phyloP scores from a whole-genome alignment of 1,140 invertebrate species.

The Anoplophora glabripennis region DNA sequence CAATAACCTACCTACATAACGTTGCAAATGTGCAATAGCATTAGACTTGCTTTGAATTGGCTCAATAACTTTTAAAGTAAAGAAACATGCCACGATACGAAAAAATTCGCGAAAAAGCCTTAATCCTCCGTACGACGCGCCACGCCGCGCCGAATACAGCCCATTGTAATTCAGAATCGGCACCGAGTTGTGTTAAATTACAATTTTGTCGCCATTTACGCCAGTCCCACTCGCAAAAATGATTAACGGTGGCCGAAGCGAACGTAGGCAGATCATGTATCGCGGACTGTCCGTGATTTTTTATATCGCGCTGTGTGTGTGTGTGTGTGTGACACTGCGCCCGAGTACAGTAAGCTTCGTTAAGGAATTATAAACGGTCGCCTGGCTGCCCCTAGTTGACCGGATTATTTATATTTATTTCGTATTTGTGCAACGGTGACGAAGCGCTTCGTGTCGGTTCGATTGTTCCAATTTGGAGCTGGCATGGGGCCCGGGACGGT shows the following conservation, averaged over 20 bases:
- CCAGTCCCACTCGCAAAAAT: slow-evolving; percentile 8
- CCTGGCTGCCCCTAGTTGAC: slow-evolving; percentile 11
- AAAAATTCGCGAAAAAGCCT: too few species aligned
- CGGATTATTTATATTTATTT: slow-evolving; percentile 15
- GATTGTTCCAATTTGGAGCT: too few species aligned
- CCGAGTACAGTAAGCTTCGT: slow-evolving; percentile 24
- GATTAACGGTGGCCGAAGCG: slow-evolving; percentile 14
- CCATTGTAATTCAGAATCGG: neutral
- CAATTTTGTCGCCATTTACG: slow-evolving; percentile 14
- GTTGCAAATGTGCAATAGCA: too few species aligned
- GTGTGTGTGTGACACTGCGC: slow-evolving; percentile 23
- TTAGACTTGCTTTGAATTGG: too few species aligned
- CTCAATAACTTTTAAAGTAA: too few species aligned
- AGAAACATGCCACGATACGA: too few species aligned
- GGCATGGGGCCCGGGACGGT: too few species aligned
- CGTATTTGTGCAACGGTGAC: slow-evolving; percentile 7
- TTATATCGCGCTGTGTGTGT: slow-evolving; percentile 13
- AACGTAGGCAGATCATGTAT: slow-evolving; percentile 18
- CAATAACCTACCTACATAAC: too few species aligned
- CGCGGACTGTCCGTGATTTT: slow-evolving; percentile 1
- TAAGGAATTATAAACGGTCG: slow-evolving; percentile 26
- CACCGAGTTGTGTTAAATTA: slow-evolving; percentile 10
- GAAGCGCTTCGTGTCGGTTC: too few species aligned
- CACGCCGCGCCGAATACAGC: too few species aligned
- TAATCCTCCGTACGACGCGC: too few species aligned